phyloP scores from a whole-genome alignment of 2,113 vertebrate species.

The Channa argus region DNA sequence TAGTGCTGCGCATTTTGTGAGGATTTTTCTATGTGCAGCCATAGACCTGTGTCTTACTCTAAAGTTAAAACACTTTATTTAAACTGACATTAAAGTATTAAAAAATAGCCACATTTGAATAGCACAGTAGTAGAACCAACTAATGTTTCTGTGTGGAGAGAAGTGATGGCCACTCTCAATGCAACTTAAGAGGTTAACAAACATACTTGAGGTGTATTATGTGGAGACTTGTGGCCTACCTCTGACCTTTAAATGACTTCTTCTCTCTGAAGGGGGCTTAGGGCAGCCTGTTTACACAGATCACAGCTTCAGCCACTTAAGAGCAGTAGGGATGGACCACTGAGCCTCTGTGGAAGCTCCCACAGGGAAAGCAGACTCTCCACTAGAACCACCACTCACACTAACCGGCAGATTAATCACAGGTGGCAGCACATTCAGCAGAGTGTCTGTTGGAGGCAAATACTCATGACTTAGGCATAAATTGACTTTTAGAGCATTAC shows the following conservation, averaged over 20 bases:
- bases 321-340: slow-evolving; percentile 73
- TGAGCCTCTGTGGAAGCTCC: slow-evolving; percentile 64
- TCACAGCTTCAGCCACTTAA: slow-evolving; percentile 80
- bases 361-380: slow-evolving; percentile 53
- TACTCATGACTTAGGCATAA: neutral
- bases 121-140: neutral
- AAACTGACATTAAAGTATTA: slow-evolving; percentile 25
- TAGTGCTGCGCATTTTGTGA: slow-evolving; percentile 64
- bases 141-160: slow-evolving; percentile 10
- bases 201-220: slow-evolving; percentile 67
- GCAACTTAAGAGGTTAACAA: slow-evolving; percentile 56
- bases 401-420: slow-evolving; percentile 56
- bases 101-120: slow-evolving; percentile 38
- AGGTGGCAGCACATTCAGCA: slow-evolving; percentile 49
- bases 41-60: slow-evolving; percentile 13
- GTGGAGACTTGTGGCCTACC: slow-evolving; percentile 61
- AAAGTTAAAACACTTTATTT: slow-evolving; percentile 28
- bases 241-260: slow-evolving; percentile 79
- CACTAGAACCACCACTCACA: slow-evolving; percentile 24
- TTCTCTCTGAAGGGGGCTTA: slow-evolving; percentile 72
- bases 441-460: slow-evolving; percentile 2
- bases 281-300: slow-evolving; percentile 81
- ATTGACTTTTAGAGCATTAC: neutral
- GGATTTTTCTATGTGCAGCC: slow-evolving; percentile 40
- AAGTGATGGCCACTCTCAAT: slow-evolving; percentile 32